Base-by-base conservation (phyloP, 2,113 vertebrate genomes). In the Deroptyus accipitrinus region DNA sequence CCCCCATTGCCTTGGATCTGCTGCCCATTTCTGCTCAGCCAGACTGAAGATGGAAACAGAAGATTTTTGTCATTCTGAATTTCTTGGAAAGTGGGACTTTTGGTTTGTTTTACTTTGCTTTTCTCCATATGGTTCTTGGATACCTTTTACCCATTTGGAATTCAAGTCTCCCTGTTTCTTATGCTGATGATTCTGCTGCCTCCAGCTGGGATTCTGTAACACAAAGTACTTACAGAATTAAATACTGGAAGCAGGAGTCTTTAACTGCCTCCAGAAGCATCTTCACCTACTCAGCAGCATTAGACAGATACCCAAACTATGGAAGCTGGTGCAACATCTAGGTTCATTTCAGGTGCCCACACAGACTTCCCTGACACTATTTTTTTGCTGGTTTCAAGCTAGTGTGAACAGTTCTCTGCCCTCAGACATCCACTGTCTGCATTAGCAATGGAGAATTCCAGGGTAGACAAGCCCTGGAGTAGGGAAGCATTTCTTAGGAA, bases 61-160 rank as follows among this genome's bases (percentile, higher is more conserved):
- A 77, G 84, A 49, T 11, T 93, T 96, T 83, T 88, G 82, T 94
- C 88, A 64, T 83, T 86, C 73, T 92, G 73, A 84, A 61, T 91
- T 95, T 93, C 73, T 90, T 94, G 73, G 41, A 86, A 28, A 20
- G 52, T 52, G 24, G 1, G 2, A 0, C 8, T 37, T 75, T 37
- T 16, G 10, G 44, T 35, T 89, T 63, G 19, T 12, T 85, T 88
- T 78, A 25, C 35, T 92, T 86, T 90, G 6, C 39, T 66, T 17
- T 86, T 39, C 54, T 48, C 66, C 4, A 0, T 77, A n/a, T 46
- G 52, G 14, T 67, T 94, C 37, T 44, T 85, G 52, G 74, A 91
- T 85, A 97, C 94, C 91, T 96, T 95, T 96, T 69, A 95, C 93
- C 94, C 95, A 96, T 62, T 96, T 95, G 95, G 90, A 96, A 92